Conservation (phyloP, 2,797 vertebrate species). For the Hyperoplus lanceolatus region DNA sequence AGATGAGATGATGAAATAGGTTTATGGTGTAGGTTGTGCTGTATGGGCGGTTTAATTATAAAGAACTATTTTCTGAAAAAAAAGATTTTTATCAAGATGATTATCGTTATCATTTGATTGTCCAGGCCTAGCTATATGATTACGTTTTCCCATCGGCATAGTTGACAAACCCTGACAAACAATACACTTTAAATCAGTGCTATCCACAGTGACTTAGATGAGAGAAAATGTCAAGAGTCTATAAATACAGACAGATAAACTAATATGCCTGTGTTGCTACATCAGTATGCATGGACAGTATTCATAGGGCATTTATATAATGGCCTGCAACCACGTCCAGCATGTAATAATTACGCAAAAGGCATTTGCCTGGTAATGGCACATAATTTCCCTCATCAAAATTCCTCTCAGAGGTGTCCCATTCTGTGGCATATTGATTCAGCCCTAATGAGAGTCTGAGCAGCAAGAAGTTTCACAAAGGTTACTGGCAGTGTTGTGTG, state of each 20-base stretch:
- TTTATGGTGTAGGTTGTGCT: no score
- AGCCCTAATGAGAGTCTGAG: conserved; percentile 63
- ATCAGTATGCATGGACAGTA: conserved; percentile 63
- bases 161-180: background rate
- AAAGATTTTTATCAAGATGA: no score
- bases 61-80: no score
- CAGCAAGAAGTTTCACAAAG: conserved; percentile 58
- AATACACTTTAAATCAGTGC: no score
- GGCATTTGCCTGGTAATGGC: conserved; percentile 71
- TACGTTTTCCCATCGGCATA: background rate
- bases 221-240: background rate
- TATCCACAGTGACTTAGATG: background rate
- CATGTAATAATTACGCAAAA: conserved; percentile 65
- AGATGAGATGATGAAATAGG: no score
- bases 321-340: conserved; percentile 51
- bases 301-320: conserved; percentile 60
- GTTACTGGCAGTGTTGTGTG: conserved; percentile 46
- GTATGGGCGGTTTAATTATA: no score
- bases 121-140: background rate
- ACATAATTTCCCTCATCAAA: conserved; percentile 68
- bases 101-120: no score
- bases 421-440: conserved; percentile 68
- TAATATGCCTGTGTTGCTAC: conserved; percentile 35
- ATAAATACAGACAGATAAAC: conserved; percentile 6
- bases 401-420: conserved; percentile 64